A percentile compares a stretch with the other conserved stretches of the same genome.
Evolutionary conservation across 2,888 invertebrate genomes (phyloP).

Genomic region (Pterobdella sp.): DNA sequence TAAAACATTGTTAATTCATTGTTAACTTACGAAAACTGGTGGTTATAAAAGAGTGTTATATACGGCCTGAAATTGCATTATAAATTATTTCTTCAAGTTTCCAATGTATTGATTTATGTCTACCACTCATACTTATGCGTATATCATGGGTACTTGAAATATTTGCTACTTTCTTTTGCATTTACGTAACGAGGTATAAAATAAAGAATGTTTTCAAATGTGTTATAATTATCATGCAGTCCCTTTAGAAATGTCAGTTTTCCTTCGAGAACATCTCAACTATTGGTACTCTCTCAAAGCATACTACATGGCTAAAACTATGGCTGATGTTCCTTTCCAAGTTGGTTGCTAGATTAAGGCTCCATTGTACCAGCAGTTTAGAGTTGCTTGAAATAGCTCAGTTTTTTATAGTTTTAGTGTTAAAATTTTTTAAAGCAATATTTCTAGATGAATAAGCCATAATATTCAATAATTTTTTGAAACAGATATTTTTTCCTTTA

Average conservation of each 20-base stretch:
- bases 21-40: no score
- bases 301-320: conserved; percentile 70
- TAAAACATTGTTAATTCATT: no score
- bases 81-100: no score
- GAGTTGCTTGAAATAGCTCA: neutral
- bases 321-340: conserved; percentile 75
- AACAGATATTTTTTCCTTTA: conserved; percentile 68
- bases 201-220: no score
- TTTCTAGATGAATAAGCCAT: neutral
- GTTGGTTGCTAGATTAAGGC: conserved; percentile 52
- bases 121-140: no score
- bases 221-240: no score
- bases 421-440: conserved; percentile 57
- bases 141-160: no score
- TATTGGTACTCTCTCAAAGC: conserved; percentile 79
- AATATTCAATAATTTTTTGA: neutral
- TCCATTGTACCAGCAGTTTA: neutral
- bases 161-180: no score
- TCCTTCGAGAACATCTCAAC: conserved; percentile 75
- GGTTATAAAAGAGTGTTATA: no score
- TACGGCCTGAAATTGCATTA: no score
- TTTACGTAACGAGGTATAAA: no score
- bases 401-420: neutral
- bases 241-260: conserved; percentile 72
- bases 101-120: no score